Evolutionary conservation across 1,140 invertebrate species (phyloP), one percentile per base, ranked within the genome.

Genomic region (Drosophila tristis): DNA sequence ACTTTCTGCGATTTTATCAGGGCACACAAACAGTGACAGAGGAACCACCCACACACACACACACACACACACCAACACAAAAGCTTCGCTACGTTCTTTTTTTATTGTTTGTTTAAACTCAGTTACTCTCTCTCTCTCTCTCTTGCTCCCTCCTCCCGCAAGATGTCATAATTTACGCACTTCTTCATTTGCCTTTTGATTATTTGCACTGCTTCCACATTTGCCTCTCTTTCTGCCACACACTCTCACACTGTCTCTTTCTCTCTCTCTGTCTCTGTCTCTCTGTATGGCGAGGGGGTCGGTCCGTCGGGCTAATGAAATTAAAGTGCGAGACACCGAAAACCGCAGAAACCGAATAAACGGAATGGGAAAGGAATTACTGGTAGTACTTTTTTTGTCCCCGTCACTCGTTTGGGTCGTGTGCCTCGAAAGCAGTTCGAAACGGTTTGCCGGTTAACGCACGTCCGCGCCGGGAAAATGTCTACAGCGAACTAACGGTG

Each of bases 1-100:
- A 89, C 84, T 89, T 89, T 89, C 84, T 74, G 76, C 84, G 84
- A 89, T 89, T 84, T 84, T 84, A 89, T 89, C 84, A 84, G 84
- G 80, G 85, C 80, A 79, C 61, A 67, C 79, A 64, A 39, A 57
- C 58, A 39, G 4, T 11, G 35, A 44, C 42, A 44, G 48, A 49
- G 49, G 43, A 68, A 64, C 35, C 60, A 58, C n/a, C 67, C 62
- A 68, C 64, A 71, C 58, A 64, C 45, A 74, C 54, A 67, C 44
- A 42, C 35, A 48, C 61, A 49, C 74, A 63, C 68, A 31, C 57
- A 56, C 43, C 64, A 39, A 57, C 75, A 53, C 56, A 48, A 31
- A 6, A 9, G 51, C 29, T 15, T 61, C 55, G 48, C 50, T 48
- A 48, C 13, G 54, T 25, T 5, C 50, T 56, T 49, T 58, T 48